Conservation (phyloP, 2,888 invertebrate species). For the Aplocera efformata region DNA sequence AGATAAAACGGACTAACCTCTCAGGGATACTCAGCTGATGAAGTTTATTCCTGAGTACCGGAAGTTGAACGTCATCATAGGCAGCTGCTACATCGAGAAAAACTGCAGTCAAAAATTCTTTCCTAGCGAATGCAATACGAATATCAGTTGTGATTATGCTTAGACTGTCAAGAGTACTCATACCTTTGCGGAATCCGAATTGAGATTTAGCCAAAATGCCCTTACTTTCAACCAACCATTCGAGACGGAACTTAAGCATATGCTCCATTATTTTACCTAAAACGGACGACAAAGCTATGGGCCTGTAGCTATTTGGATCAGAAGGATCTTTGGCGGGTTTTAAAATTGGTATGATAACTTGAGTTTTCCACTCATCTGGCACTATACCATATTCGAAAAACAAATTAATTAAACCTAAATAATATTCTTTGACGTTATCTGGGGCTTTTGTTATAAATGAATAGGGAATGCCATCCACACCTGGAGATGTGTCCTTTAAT, state of each 20-base stretch:
- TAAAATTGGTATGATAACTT: constrained; percentile 29
- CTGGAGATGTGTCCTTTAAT: constrained; percentile 15
- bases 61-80: constrained; percentile 31
- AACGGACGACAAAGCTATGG: constrained; percentile 27
- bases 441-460: constrained; percentile 9
- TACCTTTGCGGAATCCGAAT: constrained; percentile 32
- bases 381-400: constrained; percentile 7
- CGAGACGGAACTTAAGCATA: constrained; percentile 27
- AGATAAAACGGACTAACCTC: constrained; percentile 15
- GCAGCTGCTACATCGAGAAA: constrained; percentile 34
- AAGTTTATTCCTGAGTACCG: constrained; percentile 23
- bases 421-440: constrained; percentile 1
- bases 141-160: constrained; percentile 28
- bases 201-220: constrained; percentile 18
- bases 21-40: constrained; percentile 18
- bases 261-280: constrained; percentile 28
- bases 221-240: constrained; percentile 29
- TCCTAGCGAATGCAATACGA: constrained; percentile 16
- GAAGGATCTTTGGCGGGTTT: constrained; percentile 28
- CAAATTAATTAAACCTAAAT: not conserved
- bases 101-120: constrained; percentile 21
- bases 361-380: constrained; percentile 24
- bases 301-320: constrained; percentile 18
- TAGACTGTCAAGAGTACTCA: constrained; percentile 32
- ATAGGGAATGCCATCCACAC: constrained; percentile 12